Evolutionary conservation across 2,888 invertebrate species (phyloP).

Genomic region (Lacanobia wlatinum): DNA sequence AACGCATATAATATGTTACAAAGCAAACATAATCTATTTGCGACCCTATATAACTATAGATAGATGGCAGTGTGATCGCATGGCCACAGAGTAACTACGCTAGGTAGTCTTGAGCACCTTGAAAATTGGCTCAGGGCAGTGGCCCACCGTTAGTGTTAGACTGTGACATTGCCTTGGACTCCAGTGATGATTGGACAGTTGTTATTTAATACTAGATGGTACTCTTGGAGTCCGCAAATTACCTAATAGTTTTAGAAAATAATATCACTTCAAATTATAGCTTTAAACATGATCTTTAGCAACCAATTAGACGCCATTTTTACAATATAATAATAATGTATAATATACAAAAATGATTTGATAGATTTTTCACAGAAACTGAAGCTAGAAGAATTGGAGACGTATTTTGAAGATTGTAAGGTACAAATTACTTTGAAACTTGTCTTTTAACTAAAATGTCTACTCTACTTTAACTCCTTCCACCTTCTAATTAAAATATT

Average conservation of each 20-base stretch:
- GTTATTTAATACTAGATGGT: slow-evolving; percentile 8
- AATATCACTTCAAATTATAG: slow-evolving; percentile 24
- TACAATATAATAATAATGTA: neutral
- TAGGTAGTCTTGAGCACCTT: neutral
- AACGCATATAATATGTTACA: slow-evolving; percentile 42
- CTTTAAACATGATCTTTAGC: slow-evolving; percentile 21
- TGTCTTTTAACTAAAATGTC: slow-evolving; percentile 50
- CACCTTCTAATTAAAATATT: slow-evolving; percentile 43
- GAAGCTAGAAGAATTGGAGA: slow-evolving; percentile 18
- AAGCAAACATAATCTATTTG: slow-evolving; percentile 37
- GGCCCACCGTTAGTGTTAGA: neutral
- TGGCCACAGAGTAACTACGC: neutral
- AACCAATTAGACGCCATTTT: slow-evolving; percentile 32
- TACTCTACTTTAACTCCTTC: slow-evolving; percentile 28
- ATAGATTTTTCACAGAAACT: neutral
- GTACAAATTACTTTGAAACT: slow-evolving; percentile 29
- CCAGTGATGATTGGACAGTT: neutral
- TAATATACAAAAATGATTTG: neutral
- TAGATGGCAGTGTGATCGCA: slow-evolving; percentile 47
- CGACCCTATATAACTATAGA: slow-evolving; percentile 38
- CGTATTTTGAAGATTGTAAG: slow-evolving; percentile 22
- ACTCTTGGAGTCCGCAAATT: slow-evolving; percentile 2
- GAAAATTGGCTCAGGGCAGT: neutral
- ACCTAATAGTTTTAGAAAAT: neutral
- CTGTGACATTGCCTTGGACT: slow-evolving; percentile 8